Evolutionary conservation across 2,888 invertebrate species (phyloP).

Genomic region (Nebria salina): DNA sequence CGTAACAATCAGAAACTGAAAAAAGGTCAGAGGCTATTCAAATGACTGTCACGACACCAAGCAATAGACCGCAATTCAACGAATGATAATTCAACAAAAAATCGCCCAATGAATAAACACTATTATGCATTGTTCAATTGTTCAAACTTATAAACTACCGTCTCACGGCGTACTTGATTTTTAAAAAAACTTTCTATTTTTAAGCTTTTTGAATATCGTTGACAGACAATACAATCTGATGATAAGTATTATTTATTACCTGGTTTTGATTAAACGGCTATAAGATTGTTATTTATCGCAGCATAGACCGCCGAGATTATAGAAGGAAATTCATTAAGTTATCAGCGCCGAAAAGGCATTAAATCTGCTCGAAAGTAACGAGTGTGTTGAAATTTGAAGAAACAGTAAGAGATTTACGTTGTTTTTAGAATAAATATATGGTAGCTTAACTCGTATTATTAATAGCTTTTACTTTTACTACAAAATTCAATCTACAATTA

Average conservation of each 20-base stretch:
- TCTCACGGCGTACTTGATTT: constrained; percentile 25
- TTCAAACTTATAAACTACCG: constrained; percentile 30
- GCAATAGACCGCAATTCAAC: constrained; percentile 38
- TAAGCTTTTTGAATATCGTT: constrained; percentile 10
- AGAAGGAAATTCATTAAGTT: constrained; percentile 30
- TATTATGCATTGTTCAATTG: constrained; percentile 46
- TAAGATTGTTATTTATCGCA: constrained; percentile 33
- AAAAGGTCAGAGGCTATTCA: constrained; percentile 42
- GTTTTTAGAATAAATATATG: neutral
- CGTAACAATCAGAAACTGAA: constrained; percentile 35
- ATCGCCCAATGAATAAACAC: constrained; percentile 37
- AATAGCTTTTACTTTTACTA: neutral
- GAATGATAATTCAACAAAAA: constrained; percentile 37
- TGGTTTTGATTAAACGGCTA: constrained; percentile 19
- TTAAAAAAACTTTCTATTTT: constrained; percentile 13
- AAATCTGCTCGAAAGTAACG: neutral
- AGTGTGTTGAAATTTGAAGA: constrained; percentile 10
- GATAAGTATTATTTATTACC: constrained; percentile 39
- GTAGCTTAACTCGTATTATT: neutral
- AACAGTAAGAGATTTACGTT: neutral
- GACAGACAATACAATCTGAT: constrained; percentile 28
- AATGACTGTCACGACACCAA: constrained; percentile 34
- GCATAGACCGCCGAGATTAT: constrained; percentile 14
- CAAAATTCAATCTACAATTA: neutral
- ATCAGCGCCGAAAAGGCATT: constrained; percentile 10